Conservation (phyloP, 2,113 vertebrate species). For the Girardinichthys multiradiatus region DNA sequence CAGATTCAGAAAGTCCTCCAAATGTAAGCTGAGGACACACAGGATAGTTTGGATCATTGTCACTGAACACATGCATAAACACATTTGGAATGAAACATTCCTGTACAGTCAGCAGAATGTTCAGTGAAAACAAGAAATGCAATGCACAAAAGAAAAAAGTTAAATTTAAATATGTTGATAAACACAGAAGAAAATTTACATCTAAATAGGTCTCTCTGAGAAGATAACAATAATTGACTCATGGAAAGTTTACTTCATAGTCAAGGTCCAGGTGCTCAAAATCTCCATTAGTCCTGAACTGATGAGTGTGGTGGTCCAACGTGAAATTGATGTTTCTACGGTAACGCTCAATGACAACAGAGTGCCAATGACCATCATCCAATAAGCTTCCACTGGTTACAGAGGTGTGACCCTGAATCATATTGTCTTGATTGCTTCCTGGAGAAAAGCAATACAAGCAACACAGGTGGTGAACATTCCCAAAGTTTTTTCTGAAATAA, state of each 20-base stretch:
- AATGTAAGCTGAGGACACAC: slow-evolving; percentile 86
- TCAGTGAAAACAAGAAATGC: too few relatives aligned
- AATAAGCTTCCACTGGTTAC: slow-evolving; percentile 91
- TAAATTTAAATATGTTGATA: too few relatives aligned
- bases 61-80: too few relatives aligned
- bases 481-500: background rate
- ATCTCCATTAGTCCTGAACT: slow-evolving; percentile 96
- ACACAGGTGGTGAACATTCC: background rate
- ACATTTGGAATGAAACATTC: too few relatives aligned
- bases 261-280: slow-evolving; percentile 97
- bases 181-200: too few relatives aligned
- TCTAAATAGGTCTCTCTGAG: too few relatives aligned
- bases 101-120: too few relatives aligned
- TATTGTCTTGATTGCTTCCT: slow-evolving; percentile 97
- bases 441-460: slow-evolving; percentile 15
- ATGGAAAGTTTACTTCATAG: slow-evolving; percentile 85
- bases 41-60: too few relatives aligned
- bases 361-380: slow-evolving; percentile 97
- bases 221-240: background rate
- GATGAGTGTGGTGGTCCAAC: slow-evolving; percentile 89
- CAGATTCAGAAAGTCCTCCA: slow-evolving; percentile 90
- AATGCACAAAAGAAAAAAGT: too few relatives aligned
- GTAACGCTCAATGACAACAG: slow-evolving; percentile 89
- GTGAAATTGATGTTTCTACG: slow-evolving; percentile 94
- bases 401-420: slow-evolving; percentile 92